Base-by-base conservation (phyloP, 2,888 invertebrate species). In the Watsonalla cultraria region DNA sequence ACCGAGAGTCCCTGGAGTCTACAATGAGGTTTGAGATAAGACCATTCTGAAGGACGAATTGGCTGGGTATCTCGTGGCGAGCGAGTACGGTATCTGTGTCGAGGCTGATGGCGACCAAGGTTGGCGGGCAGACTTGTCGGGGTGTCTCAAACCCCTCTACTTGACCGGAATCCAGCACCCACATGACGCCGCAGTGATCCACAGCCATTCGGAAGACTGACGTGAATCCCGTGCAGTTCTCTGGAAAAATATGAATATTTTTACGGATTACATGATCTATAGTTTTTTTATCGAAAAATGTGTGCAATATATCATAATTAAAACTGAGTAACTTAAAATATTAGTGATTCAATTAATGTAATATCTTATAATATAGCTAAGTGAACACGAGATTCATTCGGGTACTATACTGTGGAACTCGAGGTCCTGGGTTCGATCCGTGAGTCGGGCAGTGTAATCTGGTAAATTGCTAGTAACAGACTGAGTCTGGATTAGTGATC, bases 91-190 rank as follows among this genome's bases (percentile, higher is more conserved):
- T 81, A 73, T 96, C 93, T 0, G 93, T 95, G 45, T 86, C 86
- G 45, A 96, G 82, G 70, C 96, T 93, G 66, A 94, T 96, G n/a
- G 95, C 93, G 53, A 93, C 92, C 46, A 96, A 89, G 54, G 95
- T 93, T 0, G 96, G 96, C 0, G 95, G 94, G 68, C 96, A 95
- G 5, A 94, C 80, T 70, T 94, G 94, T 45, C 92, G 92, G 0
- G 95, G 91, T 0, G 84, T 80, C 63, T 93, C 92, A 13, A 93
- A 93, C 0, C 94, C 92, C 71, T 96, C 93, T 0, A 95, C 92
- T 72, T 94, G 93, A 0, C 96, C 96, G 0, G 96, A 94, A 78
- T 96, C 96, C 34, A 96, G 90, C 0, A 95, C 92, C 96, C 96
- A 96, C 67, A 96, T 90, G 2, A 95, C 92, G 51, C 94, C 94